These are phyloP conservation scores for Cataglyphis cursor DNA, from an alignment of 2,888 invertebrate genomes.

Conservation along the genomic window DNA sequence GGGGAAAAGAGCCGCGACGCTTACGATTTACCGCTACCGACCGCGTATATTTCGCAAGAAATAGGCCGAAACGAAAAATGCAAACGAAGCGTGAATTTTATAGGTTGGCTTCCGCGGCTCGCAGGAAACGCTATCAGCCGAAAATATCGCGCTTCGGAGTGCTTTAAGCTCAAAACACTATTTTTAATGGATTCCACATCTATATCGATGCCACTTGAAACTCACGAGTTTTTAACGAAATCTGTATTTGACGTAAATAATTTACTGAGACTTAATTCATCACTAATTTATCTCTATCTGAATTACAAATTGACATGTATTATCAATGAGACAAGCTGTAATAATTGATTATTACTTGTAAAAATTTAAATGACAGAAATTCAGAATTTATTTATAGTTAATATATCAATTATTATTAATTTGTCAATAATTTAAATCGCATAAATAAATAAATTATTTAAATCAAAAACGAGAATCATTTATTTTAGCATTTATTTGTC, in stretches of 20 bases:
- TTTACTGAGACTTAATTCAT: background rate
- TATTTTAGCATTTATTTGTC: background rate
- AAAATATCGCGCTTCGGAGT: slow-evolving; percentile 9
- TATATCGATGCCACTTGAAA: background rate
- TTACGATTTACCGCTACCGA: slow-evolving; percentile 41
- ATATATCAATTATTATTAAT: slow-evolving; percentile 3
- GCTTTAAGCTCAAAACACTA: slow-evolving; percentile 9
- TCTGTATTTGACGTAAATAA: background rate
- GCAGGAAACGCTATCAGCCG: background rate
- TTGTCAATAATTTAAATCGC: background rate
- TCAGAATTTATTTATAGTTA: background rate
- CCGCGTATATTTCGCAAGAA: slow-evolving; percentile 42
- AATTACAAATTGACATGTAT: background rate
- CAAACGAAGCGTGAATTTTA: slow-evolving; percentile 45
- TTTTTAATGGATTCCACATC: slow-evolving; percentile 5
- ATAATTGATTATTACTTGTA: background rate
- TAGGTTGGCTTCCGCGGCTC: background rate
- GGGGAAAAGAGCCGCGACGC: background rate
- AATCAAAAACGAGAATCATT: background rate
- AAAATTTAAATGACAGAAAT: background rate
- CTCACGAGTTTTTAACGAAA: background rate
- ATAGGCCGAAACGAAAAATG: slow-evolving; percentile 48
- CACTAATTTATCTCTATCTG: background rate
- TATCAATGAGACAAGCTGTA: background rate
- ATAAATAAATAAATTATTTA: background rate